These are phyloP conservation scores for Steatocranus sp. DNA, from an alignment of 2,797 vertebrate genomes.

Conservation along the genomic window DNA sequence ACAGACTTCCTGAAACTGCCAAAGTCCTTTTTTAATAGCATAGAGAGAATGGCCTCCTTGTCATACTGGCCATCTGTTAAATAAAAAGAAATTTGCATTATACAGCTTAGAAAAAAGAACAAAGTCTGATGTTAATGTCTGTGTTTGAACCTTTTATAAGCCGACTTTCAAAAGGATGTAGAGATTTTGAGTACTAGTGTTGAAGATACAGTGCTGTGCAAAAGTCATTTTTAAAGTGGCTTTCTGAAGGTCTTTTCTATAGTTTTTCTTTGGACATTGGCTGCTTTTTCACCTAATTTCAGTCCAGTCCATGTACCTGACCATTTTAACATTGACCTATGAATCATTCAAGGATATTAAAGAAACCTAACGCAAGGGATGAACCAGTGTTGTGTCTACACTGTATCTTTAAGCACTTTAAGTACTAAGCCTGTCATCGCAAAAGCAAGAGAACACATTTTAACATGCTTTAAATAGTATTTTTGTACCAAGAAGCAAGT, in stretches of 20 bases:
- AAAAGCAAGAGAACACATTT: background rate
- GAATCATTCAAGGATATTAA: background rate
- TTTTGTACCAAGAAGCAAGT: background rate
- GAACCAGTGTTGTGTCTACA: background rate
- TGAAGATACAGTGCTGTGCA: background rate
- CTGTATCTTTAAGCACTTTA: background rate
- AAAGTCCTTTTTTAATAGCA: conserved; percentile 71
- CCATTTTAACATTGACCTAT: background rate
- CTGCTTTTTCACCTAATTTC: background rate
- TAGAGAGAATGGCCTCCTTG: conserved; percentile 33
- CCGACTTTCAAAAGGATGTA: background rate
- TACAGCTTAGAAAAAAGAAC: background rate
- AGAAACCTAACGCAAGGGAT: background rate
- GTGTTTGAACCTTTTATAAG: background rate
- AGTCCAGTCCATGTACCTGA: background rate
- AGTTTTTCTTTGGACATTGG: background rate
- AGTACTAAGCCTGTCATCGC: background rate
- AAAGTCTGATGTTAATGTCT: background rate
- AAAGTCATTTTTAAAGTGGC: background rate
- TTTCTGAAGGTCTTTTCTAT: background rate
- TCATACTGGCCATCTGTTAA: conserved; percentile 39
- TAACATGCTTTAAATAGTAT: background rate
- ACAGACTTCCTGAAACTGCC: conserved; percentile 61
- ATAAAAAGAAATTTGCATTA: background rate
- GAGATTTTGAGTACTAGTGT: background rate